Percentiles rank a stretch among this genome's conserved stretches.
Conservation (phyloP, 2,113 vertebrate genomes). For the Rhea pennata region DNA sequence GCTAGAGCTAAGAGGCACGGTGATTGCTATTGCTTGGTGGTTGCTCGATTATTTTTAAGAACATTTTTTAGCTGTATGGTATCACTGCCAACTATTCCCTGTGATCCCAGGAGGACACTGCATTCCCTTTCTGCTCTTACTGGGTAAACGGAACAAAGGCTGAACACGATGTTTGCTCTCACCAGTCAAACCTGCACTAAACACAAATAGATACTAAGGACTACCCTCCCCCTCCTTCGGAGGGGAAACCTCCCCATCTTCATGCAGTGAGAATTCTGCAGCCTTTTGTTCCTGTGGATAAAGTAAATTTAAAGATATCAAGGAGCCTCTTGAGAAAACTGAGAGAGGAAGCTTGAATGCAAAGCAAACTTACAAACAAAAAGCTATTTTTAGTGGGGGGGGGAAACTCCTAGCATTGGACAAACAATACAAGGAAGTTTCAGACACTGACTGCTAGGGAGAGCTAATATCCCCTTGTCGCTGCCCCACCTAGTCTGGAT, state of each 20-base stretch:
- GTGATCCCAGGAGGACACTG: conserved; percentile 56
- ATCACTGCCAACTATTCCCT: conserved; percentile 51
- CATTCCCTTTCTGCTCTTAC: conserved; percentile 53
- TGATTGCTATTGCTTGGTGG: conserved; percentile 3
- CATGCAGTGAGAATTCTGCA: conserved; percentile 61
- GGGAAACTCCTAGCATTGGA: conserved; percentile 75
- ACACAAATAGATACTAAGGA: conserved; percentile 41
- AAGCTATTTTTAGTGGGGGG: conserved; percentile 85
- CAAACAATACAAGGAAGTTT: conserved; percentile 90
- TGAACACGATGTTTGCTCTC: conserved; percentile 32
- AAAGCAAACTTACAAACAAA: conserved; percentile 87
- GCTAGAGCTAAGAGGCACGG: not conserved
- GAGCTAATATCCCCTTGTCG: conserved; percentile 59
- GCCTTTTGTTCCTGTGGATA: conserved; percentile 79
- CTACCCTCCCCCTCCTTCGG: not conserved
- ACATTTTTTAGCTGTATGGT: not conserved
- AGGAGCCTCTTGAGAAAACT: conserved; percentile 68
- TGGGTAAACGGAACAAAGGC: not conserved
- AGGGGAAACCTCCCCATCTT: conserved; percentile 61
- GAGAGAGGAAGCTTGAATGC: conserved; percentile 79
- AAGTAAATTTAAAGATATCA: conserved; percentile 71
- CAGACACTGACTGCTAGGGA: conserved; percentile 74
- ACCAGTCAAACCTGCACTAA: conserved; percentile 56
- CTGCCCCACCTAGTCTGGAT: conserved; percentile 66
- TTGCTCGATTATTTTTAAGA: conserved; percentile 21